These are phyloP conservation scores for Parthenolecanium corni DNA, from an alignment of 2,888 invertebrate genomes.

Conservation along the genomic window DNA sequence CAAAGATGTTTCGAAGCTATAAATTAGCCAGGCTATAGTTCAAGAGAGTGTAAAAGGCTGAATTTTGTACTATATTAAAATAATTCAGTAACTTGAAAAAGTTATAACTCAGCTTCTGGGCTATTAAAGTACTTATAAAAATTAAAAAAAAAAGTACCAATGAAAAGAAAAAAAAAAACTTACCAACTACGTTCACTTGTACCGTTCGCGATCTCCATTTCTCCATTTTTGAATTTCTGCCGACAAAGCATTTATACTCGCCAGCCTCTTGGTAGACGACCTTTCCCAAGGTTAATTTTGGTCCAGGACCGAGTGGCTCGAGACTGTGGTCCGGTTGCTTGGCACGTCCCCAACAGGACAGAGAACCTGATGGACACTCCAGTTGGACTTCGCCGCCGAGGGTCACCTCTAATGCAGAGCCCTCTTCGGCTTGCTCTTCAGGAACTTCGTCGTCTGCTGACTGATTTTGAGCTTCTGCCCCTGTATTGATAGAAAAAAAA, in stretches of 20 bases:
- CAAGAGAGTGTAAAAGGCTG: too few relatives aligned
- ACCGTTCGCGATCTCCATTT: conserved; percentile 36
- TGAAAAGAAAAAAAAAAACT: conserved; percentile 32
- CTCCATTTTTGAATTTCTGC: conserved; percentile 39
- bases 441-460: conserved; percentile 45
- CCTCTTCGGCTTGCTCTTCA: conserved; percentile 44
- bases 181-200: conserved; percentile 44
- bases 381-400: conserved; percentile 76
- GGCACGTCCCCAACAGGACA: conserved; percentile 52
- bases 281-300: conserved; percentile 53
- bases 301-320: conserved; percentile 45
- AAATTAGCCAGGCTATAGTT: too few relatives aligned
- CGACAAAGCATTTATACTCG: conserved; percentile 57
- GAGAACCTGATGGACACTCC: conserved; percentile 66
- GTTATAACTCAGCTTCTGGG: neutral
- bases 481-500: neutral
- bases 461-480: conserved; percentile 17
- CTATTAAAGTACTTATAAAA: neutral
- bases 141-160: neutral
- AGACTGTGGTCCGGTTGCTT: conserved; percentile 39
- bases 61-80: too few relatives aligned
- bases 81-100: too few relatives aligned
- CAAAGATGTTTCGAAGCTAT: too few relatives aligned
- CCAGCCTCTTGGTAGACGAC: conserved; percentile 67
- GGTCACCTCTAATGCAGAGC: conserved; percentile 63